phyloP scores from a whole-genome alignment of 1,140 invertebrate genomes.

The Streblospio benedicti region DNA sequence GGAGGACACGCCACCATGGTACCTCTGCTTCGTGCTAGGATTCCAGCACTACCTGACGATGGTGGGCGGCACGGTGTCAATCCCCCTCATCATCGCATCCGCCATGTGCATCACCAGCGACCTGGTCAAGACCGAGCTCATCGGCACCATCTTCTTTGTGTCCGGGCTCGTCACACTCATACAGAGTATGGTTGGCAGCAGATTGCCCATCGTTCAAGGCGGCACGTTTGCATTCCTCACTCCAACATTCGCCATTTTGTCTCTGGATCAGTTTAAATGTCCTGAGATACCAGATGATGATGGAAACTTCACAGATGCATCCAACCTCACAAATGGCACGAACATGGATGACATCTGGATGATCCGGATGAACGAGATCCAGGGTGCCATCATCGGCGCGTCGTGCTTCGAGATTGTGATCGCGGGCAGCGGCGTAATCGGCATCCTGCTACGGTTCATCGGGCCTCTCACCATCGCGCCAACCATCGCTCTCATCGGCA shows the following conservation, averaged over 20 bases:
- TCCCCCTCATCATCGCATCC: constrained; percentile 73
- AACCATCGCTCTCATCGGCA: constrained; percentile 40
- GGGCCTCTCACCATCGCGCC: constrained; percentile 42
- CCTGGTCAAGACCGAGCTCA: constrained; percentile 69
- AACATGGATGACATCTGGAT: background rate
- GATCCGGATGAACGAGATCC: constrained; percentile 48
- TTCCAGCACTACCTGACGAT: constrained; percentile 52
- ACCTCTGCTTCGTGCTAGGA: constrained; percentile 2
- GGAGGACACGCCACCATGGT: constrained; percentile 3
- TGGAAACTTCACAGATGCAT: background rate
- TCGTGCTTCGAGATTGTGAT: constrained; percentile 68
- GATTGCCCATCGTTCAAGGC: constrained; percentile 65
- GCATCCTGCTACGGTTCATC: constrained; percentile 40
- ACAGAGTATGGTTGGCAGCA: constrained; percentile 71
- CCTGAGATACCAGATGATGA: background rate
- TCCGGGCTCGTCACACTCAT: constrained; percentile 73
- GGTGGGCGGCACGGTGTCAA: constrained; percentile 74
- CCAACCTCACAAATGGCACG: background rate
- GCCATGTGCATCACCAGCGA: constrained; percentile 66
- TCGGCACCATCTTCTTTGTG: constrained; percentile 80
- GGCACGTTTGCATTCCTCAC: constrained; percentile 80
- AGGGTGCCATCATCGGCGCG: constrained; percentile 74
- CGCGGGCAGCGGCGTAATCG: constrained; percentile 53
- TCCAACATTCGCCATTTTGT: constrained; percentile 71
- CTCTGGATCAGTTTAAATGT: constrained; percentile 3